A percentile compares a stretch with the other conserved stretches of the same genome.
Conservation (phyloP, 2,113 vertebrate species). For the Chamaea fasciata region DNA sequence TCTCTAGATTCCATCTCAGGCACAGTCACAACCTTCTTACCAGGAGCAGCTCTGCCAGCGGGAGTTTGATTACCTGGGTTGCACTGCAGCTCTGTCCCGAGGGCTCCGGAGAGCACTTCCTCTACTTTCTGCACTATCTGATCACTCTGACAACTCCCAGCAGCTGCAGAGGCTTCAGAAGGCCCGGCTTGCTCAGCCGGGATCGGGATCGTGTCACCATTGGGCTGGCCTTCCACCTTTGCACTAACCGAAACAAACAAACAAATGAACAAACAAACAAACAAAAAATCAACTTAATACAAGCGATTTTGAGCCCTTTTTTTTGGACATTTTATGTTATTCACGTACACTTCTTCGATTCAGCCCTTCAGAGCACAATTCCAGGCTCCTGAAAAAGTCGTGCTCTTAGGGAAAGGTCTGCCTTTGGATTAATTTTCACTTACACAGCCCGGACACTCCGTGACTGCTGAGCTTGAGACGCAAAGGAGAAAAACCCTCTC, state of each 20-base stretch:
- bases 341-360: background rate
- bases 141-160: slow-evolving; percentile 73
- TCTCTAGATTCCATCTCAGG: background rate
- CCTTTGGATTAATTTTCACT: background rate
- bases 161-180: slow-evolving; percentile 69
- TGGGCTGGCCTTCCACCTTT: slow-evolving; percentile 76
- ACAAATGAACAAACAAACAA: background rate
- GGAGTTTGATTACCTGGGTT: slow-evolving; percentile 71
- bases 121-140: slow-evolving; percentile 78
- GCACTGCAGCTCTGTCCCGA: slow-evolving; percentile 72
- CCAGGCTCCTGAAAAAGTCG: background rate
- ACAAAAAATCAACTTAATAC: background rate
- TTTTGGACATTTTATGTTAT: accelerated
- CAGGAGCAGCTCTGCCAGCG: background rate
- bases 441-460: background rate
- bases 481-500: background rate
- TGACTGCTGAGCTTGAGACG: background rate
- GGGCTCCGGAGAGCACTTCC: slow-evolving; percentile 75
- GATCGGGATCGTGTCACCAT: slow-evolving; percentile 75
- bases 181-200: slow-evolving; percentile 68
- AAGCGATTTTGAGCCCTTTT: background rate
- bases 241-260: slow-evolving; percentile 57
- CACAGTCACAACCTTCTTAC: background rate
- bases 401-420: background rate
- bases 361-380: background rate